Conservation (phyloP, 2,888 invertebrate species). For the Papilio gigon region DNA sequence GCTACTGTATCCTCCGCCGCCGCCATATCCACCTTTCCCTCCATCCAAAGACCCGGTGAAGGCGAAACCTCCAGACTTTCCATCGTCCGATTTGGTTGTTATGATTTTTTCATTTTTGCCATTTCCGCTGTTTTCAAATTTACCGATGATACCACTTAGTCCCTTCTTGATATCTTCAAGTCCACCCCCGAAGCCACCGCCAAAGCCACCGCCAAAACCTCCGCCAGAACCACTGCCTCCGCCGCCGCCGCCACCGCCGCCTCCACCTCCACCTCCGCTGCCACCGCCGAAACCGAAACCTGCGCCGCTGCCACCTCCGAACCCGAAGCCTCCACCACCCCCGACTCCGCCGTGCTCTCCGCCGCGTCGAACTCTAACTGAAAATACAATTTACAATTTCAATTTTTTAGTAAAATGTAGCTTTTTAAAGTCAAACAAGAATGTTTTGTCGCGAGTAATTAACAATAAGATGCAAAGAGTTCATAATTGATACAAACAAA, state of each 20-base stretch:
- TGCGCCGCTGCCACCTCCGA: constrained; percentile 48
- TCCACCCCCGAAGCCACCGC: constrained; percentile 38
- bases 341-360: constrained; percentile 1
- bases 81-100: constrained; percentile 69
- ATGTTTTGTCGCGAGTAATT: not conserved
- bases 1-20: constrained; percentile 66
- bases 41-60: constrained; percentile 64
- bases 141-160: constrained; percentile 16
- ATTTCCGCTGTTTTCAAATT: constrained; percentile 4
- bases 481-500: constrained; percentile 10
- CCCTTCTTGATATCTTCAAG: constrained; percentile 48
- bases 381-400: not conserved
- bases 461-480: not conserved
- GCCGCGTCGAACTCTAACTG: constrained; percentile 28
- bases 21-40: constrained; percentile 71
- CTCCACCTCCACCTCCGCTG: constrained; percentile 43
- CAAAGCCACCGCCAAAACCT: constrained; percentile 42
- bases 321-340: constrained; percentile 43
- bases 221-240: constrained; percentile 43
- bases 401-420: not conserved
- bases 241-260: constrained; percentile 18
- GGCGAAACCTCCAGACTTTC: constrained; percentile 74
- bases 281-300: constrained; percentile 52
- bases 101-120: constrained; percentile 54
- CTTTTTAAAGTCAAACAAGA: not conserved